Conservation (phyloP, 2,888 invertebrate species). For the Kuschelorhynchus macadamiae region DNA sequence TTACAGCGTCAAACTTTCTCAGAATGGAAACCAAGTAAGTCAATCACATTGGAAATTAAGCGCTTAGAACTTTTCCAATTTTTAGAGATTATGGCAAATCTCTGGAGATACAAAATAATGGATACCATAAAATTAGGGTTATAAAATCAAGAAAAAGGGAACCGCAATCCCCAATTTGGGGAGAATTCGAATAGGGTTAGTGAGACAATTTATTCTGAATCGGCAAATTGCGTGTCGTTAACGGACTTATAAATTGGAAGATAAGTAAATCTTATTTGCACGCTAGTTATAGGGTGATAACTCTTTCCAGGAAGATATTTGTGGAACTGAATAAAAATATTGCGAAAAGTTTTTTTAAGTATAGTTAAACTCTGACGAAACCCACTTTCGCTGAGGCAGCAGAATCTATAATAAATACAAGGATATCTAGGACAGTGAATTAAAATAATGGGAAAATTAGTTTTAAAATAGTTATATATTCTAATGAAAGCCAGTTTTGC, state of each 20-base stretch:
- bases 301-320: too few species aligned
- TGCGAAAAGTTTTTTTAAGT: too few species aligned
- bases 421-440: too few species aligned
- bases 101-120: slow-evolving; percentile 40
- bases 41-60: slow-evolving; percentile 45
- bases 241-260: slow-evolving; percentile 41
- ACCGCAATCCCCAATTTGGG: slow-evolving; percentile 30
- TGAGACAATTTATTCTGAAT: slow-evolving; percentile 44
- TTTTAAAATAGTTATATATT: too few species aligned
- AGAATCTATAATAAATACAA: too few species aligned
- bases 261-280: slow-evolving; percentile 44
- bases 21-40: slow-evolving; percentile 14
- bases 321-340: too few species aligned
- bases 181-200: slow-evolving; percentile 37
- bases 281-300: slow-evolving; percentile 25
- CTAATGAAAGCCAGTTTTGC: too few species aligned
- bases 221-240: slow-evolving; percentile 43
- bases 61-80: slow-evolving; percentile 48
- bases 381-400: too few species aligned
- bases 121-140: slow-evolving; percentile 46
- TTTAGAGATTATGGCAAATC: slow-evolving; percentile 47
- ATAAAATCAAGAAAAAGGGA: slow-evolving; percentile 42
- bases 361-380: too few species aligned
- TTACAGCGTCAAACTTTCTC: slow-evolving; percentile 16
- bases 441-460: too few species aligned